Percentiles rank a stretch among this genome's conserved stretches.
Evolutionary conservation across 2,113 vertebrate genomes (phyloP).

Genomic region (Colistium nudipinnis): DNA sequence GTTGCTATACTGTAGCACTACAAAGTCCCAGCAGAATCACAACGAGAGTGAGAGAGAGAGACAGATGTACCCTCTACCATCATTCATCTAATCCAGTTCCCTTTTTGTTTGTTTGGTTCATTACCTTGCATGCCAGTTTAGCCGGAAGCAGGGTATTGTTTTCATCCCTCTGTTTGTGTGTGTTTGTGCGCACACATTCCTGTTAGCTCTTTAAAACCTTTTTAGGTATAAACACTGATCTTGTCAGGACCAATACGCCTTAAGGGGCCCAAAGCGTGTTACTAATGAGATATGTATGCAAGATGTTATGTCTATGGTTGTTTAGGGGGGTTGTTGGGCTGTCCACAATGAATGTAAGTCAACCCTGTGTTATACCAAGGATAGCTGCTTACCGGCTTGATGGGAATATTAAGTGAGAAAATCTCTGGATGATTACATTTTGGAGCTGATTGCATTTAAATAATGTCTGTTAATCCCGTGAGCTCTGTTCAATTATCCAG

Average conservation of each 20-base stretch:
- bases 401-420: neutral
- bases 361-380: no score
- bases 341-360: no score
- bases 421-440: neutral
- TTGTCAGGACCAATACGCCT: no score
- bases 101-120: slow-evolving; percentile 3
- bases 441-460: neutral
- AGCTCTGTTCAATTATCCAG: slow-evolving; percentile 1
- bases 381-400: neutral
- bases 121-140: neutral
- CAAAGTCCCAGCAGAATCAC: slow-evolving; percentile 9
- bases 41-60: neutral
- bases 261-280: no score
- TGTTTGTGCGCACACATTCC: neutral
- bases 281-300: no score
- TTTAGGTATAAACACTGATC: no score
- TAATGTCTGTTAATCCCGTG: neutral
- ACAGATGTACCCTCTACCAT: neutral
- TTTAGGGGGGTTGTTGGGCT: no score
- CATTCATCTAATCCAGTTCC: slow-evolving; percentile 1
- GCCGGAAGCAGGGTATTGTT: no score
- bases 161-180: neutral
- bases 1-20: slow-evolving; percentile 1
- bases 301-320: no score
- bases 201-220: neutral